Percentiles rank a stretch among this genome's conserved stretches.
Conservation (phyloP, 2,888 invertebrate genomes). For the Apotomis betuletana region DNA sequence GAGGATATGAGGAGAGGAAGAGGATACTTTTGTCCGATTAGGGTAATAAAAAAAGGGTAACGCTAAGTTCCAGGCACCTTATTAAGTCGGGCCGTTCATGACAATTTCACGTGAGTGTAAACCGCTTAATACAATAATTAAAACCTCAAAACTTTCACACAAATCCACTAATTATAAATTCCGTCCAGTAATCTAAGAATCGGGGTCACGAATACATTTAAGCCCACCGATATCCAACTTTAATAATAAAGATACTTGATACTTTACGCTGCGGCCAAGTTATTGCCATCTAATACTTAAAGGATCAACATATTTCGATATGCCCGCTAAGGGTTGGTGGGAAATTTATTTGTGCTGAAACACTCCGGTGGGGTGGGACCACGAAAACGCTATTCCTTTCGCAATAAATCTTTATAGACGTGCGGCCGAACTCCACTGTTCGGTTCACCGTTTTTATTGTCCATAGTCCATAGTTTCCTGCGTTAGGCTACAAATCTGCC, state of each 20-base stretch:
- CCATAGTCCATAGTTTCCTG: conserved; percentile 59
- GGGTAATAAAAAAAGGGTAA: no score
- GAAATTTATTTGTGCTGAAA: conserved; percentile 75
- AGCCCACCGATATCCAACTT: conserved; percentile 6
- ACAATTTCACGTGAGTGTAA: no score
- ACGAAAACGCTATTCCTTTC: conserved; percentile 68
- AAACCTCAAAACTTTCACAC: not conserved
- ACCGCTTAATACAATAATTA: not conserved
- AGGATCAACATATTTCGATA: conserved; percentile 71
- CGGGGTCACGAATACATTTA: conserved; percentile 19
- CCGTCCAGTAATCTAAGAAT: conserved; percentile 6
- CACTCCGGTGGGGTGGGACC: conserved; percentile 63
- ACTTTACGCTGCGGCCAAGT: conserved; percentile 26
- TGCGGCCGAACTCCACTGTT: conserved; percentile 50
- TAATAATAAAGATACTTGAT: conserved; percentile 29
- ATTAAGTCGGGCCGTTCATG: no score
- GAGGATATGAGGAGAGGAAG: no score
- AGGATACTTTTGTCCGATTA: no score
- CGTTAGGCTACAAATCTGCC: conserved; percentile 44
- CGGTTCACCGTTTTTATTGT: conserved; percentile 61
- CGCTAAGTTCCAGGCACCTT: no score
- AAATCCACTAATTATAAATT: not conserved
- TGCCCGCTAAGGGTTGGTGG: conserved; percentile 61
- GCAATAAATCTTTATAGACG: conserved; percentile 72
- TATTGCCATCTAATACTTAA: conserved; percentile 62